A percentile compares a stretch with the other conserved stretches of the same genome.
phyloP scores from a whole-genome alignment of 2,888 invertebrate genomes.

The Xestoiulus laeticollis region DNA sequence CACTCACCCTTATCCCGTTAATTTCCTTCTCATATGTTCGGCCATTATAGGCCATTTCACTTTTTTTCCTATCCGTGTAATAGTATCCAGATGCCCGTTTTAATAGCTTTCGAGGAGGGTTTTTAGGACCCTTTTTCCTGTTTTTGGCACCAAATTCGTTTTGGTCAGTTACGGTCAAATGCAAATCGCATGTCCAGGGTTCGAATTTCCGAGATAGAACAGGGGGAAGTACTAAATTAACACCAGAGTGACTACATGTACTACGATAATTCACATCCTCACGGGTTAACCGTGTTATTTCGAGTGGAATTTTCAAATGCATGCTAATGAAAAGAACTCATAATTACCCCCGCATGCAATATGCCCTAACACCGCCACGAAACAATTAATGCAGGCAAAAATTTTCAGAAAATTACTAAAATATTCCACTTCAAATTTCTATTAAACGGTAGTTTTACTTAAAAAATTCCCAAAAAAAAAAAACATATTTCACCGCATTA shows the following conservation, averaged over 20 bases:
- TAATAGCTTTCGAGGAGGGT: conserved; percentile 11
- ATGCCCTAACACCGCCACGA: too few species aligned
- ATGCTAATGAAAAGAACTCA: too few species aligned
- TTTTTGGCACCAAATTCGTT: conserved; percentile 8
- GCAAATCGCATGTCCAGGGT: not conserved
- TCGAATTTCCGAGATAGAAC: not conserved
- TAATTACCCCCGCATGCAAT: too few species aligned
- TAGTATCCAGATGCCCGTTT: conserved; percentile 39
- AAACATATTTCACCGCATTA: too few species aligned
- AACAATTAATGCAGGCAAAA: too few species aligned
- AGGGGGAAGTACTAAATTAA: conserved; percentile 13
- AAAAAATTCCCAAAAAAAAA: too few species aligned
- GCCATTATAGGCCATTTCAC: conserved; percentile 8
- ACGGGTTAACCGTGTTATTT: too few species aligned
- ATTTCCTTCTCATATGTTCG: not conserved
- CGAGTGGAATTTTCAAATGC: too few species aligned
- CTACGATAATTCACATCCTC: not conserved
- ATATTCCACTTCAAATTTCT: too few species aligned
- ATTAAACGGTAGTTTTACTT: too few species aligned
- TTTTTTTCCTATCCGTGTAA: not conserved
- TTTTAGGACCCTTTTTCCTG: conserved; percentile 23
- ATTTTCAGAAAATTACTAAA: too few species aligned
- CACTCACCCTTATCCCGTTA: conserved; percentile 38
- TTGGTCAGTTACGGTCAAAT: conserved; percentile 41
- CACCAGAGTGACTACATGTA: not conserved